Evolutionary conservation across 2,113 vertebrate genomes (phyloP).

Genomic region (Egretta garzetta): DNA sequence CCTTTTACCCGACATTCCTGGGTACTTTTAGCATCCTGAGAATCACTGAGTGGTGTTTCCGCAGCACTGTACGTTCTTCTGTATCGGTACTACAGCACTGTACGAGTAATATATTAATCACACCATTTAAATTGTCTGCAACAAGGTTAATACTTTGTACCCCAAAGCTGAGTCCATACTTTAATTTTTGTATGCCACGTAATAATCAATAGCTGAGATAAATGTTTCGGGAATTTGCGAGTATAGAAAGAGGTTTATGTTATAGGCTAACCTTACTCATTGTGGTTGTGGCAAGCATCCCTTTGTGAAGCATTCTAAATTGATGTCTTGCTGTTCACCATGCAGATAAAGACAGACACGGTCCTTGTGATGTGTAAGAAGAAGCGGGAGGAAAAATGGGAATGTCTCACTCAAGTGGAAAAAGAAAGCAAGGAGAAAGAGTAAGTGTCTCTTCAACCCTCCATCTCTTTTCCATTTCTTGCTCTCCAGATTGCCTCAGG

Average conservation of each 20-base stretch:
- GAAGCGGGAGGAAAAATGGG: constrained; percentile 89
- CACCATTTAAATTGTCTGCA: not conserved
- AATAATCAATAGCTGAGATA: not conserved
- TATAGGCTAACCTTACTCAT: not conserved
- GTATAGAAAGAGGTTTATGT: not conserved
- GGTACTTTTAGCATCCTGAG: not conserved
- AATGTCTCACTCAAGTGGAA: constrained; percentile 92
- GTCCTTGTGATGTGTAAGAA: constrained; percentile 93
- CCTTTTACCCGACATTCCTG: not conserved
- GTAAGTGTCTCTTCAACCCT: constrained; percentile 76
- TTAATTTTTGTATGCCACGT: not conserved
- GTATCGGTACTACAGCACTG: not conserved
- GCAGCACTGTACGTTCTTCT: not conserved
- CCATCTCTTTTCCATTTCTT: not conserved
- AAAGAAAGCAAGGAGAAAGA: constrained; percentile 95
- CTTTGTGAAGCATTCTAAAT: not conserved
- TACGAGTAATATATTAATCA: not conserved
- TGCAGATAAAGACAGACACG: constrained; percentile 93
- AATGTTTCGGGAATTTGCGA: not conserved
- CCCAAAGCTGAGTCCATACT: not conserved
- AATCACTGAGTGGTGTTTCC: not conserved
- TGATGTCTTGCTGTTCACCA: not conserved
- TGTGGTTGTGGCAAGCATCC: not conserved
- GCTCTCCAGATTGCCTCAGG: not conserved
- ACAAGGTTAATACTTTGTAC: not conserved